Evolutionary conservation across 2,113 vertebrate genomes (phyloP).

Genomic region (Psammodynastes pulverulentus): DNA sequence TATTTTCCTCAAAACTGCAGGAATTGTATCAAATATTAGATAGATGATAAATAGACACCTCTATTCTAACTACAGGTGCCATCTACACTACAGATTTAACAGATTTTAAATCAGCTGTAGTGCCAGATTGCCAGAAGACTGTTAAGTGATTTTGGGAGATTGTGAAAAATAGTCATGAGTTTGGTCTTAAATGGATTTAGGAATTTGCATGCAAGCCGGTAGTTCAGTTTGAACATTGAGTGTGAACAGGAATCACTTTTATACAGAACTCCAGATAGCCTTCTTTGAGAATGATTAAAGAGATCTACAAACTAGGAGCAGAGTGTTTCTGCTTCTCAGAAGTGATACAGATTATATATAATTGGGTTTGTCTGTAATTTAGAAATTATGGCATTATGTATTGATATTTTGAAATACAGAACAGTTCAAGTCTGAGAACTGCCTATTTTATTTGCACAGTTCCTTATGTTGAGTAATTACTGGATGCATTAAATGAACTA

Average conservation of each 20-base stretch:
- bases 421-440: background rate
- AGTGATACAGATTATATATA: background rate
- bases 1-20: background rate
- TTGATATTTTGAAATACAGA: background rate
- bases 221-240: background rate
- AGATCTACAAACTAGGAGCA: background rate
- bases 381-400: background rate
- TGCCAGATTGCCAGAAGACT: background rate
- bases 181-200: background rate
- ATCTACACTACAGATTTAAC: background rate
- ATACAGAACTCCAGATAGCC: background rate
- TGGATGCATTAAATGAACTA: background rate
- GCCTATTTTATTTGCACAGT: background rate
- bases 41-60: background rate
- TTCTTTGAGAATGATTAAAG: background rate
- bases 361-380: background rate
- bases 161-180: background rate
- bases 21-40: constrained; percentile 44
- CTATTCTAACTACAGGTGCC: background rate
- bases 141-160: background rate
- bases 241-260: background rate
- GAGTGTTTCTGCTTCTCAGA: constrained; percentile 15
- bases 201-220: background rate
- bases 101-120: background rate
- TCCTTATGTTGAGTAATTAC: background rate